These are phyloP conservation scores for Nomada ruficornis DNA, from an alignment of 2,888 invertebrate species.

Conservation along the genomic window DNA sequence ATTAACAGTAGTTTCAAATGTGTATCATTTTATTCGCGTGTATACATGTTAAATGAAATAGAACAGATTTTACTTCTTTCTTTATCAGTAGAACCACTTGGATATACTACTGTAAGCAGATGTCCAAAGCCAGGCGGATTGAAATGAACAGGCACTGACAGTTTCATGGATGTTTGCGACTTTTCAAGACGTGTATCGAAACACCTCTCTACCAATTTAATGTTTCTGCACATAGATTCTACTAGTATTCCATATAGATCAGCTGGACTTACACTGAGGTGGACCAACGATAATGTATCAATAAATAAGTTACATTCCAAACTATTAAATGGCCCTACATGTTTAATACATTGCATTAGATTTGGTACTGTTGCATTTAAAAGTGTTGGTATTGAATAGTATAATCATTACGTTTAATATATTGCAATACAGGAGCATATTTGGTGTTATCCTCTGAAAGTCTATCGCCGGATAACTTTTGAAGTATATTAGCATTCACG, in stretches of 20 bases:
- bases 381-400: constrained; percentile 7
- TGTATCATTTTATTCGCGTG: constrained; percentile 1
- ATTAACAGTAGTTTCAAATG: not conserved
- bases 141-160: constrained; percentile 91
- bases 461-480: constrained; percentile 87
- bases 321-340: constrained; percentile 82
- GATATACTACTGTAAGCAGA: constrained; percentile 91
- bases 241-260: constrained; percentile 90
- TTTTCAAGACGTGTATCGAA: constrained; percentile 86
- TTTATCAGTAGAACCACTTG: constrained; percentile 88
- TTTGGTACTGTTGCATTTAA: constrained; percentile 1
- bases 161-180: constrained; percentile 85
- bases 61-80: constrained; percentile 87
- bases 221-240: constrained; percentile 90
- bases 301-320: constrained; percentile 88
- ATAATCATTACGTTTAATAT: constrained; percentile 86
- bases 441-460: constrained; percentile 83
- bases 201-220: constrained; percentile 88
- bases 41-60: not conserved
- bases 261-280: constrained; percentile 87
- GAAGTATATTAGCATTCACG: constrained; percentile 87
- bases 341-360: constrained; percentile 22
- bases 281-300: constrained; percentile 90
- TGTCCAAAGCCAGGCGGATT: constrained; percentile 90
- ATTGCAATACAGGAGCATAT: constrained; percentile 87